Percentiles rank a stretch among this genome's conserved stretches.
Conservation (phyloP, 2,113 vertebrate genomes). For the Podarcis raffonei region DNA sequence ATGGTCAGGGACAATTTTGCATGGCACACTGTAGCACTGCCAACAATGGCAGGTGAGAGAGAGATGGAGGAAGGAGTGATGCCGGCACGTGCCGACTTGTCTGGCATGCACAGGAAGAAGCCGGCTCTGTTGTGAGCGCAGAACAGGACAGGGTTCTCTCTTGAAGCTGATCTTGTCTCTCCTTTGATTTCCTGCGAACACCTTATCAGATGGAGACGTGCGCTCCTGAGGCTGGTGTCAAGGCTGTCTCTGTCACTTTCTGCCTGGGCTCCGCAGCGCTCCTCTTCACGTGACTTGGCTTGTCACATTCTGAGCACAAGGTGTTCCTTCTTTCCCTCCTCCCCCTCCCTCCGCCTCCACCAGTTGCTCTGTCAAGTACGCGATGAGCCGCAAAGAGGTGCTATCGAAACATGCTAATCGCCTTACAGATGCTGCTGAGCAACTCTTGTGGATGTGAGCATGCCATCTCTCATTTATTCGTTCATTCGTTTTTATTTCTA, state of each 20-base stretch:
- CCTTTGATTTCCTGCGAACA: accelerated
- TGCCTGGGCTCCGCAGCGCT: neutral
- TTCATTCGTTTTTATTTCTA: too few relatives aligned
- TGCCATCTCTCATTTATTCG: neutral
- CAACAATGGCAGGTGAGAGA: neutral
- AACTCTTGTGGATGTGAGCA: neutral
- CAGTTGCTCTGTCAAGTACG: too few relatives aligned
- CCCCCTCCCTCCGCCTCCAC: neutral
- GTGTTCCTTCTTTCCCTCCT: neutral
- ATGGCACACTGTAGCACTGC: neutral
- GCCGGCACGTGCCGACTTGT: neutral
- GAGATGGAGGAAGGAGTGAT: neutral
- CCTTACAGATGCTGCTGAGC: too few relatives aligned
- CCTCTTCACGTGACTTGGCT: slow-evolving; percentile 40
- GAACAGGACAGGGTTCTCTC: neutral
- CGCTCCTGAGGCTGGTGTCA: slow-evolving; percentile 26
- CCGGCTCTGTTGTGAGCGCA: neutral
- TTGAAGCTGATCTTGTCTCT: slow-evolving; percentile 33
- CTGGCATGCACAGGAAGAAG: neutral
- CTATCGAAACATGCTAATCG: too few relatives aligned
- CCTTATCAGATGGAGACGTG: neutral
- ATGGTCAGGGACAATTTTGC: neutral
- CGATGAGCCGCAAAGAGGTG: neutral
- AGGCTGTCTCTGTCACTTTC: slow-evolving; percentile 33
- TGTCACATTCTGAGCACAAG: neutral